A percentile compares a stretch with the other conserved stretches of the same genome.
Conservation (phyloP, 2,113 vertebrate genomes). For the Addax nasomaculatus region DNA sequence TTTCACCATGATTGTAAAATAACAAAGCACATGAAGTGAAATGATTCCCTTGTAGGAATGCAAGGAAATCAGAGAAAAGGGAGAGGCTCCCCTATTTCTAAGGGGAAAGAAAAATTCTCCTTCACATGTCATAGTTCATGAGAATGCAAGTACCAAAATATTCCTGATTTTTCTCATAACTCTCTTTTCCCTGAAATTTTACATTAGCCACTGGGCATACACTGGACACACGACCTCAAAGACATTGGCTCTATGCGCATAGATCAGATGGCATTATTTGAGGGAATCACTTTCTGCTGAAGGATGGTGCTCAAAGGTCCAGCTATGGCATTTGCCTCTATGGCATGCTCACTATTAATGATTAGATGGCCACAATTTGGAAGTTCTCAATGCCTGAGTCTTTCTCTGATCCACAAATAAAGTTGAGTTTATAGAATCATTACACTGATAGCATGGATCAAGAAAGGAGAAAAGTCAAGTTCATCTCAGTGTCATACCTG, state of each 20-base stretch:
- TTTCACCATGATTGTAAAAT: constrained; percentile 41
- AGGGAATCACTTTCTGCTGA: background rate
- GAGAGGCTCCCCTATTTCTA: background rate
- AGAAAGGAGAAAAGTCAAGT: background rate
- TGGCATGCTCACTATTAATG: background rate
- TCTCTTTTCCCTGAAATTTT: background rate
- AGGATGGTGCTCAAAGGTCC: background rate
- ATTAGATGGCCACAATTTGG: background rate
- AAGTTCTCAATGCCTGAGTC: background rate
- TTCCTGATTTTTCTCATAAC: background rate
- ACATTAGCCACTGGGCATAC: background rate
- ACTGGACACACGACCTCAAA: background rate
- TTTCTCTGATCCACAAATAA: background rate
- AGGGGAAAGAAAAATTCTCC: background rate
- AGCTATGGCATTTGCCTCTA: background rate
- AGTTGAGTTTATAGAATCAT: background rate
- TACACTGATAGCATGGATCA: background rate
- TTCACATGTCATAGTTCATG: constrained; percentile 22
- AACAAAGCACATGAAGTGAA: background rate
- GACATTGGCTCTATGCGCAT: background rate
- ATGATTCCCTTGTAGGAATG: background rate
- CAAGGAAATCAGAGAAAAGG: background rate
- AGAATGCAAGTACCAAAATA: background rate
- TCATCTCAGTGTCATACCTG: background rate
- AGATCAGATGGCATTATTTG: background rate